Base-by-base conservation (phyloP, 2,888 invertebrate species). In the Microctonus aethiopoides region DNA sequence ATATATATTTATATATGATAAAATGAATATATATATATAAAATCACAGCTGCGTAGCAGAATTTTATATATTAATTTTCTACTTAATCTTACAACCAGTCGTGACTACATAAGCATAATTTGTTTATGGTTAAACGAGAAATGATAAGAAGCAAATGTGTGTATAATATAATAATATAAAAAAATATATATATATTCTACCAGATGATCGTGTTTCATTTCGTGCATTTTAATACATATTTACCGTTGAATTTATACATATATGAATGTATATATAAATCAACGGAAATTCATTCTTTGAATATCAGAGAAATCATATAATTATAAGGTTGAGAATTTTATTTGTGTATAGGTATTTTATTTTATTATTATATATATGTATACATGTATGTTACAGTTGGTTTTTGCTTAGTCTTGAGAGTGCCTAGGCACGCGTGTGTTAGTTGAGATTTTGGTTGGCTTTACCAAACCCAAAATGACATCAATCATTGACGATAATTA, bases 401-500 rank as follows among this genome's bases (percentile, higher is more conserved):
- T 46, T 46, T 46, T 46, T 16, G 46, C 46, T 46, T 20, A 16
- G 46, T 16, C 56, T 56, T 24, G 26, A 56, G 24, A 26, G 56
- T 22, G 29, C 26, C 4, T n/a, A 34, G 16, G 29, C 57, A 46
- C 46, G 46, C 46, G 46, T 46, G 46, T 16, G 46, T 46, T 66
- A 71, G 63, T 63, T 65, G 36, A 68, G 68, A 68, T 72, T 70
- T 63, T 68, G 54, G 60, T 39, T 54, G 66, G 65, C 68, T 69
- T 46, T 57, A 71, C 60, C 69, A 57, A 57, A 57, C 26, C n/a
- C 54, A 39, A 26, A 74, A 65, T 74, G 74, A 74, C 74, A 74
- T 74, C 72, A 74, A 72, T 74, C 74, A 74, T 72, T 72, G 59
- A 67, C 62, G 65, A 72, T 74, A 74, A 74, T 74, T 74, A 74